Percentiles rank a stretch among this genome's conserved stretches.
These are phyloP conservation scores for Mantis religiosa DNA, from an alignment of 2,888 invertebrate genomes.

Conservation along the genomic window DNA sequence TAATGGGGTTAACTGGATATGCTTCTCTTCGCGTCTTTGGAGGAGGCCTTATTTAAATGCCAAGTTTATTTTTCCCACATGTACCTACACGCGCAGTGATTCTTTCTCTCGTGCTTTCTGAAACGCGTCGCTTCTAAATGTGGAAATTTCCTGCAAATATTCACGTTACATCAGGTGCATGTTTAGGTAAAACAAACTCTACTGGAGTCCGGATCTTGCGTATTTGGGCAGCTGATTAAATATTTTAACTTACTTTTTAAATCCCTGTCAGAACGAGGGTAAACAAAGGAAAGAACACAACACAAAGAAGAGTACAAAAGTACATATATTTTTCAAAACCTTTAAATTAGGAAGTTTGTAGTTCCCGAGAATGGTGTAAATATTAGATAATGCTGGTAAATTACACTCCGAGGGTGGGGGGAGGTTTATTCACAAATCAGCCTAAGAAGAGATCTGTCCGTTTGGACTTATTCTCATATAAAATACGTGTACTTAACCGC, in stretches of 20 bases:
- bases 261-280: not conserved
- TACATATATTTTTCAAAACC: not conserved
- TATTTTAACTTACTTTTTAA: not conserved
- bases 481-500: too few species aligned
- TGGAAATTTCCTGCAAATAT: not conserved
- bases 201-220: too few species aligned
- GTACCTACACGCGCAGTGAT: too few species aligned
- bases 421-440: not conserved
- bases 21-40: too few species aligned
- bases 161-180: not conserved
- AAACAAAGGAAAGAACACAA: not conserved
- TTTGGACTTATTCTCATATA: not conserved
- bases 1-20: too few species aligned
- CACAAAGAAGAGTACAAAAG: not conserved
- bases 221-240: not conserved
- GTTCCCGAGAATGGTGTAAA: not conserved
- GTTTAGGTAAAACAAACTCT: too few species aligned
- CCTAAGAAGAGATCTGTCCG: not conserved
- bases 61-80: too few species aligned
- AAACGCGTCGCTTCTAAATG: not conserved
- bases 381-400: not conserved
- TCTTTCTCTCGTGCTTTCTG: too few species aligned
- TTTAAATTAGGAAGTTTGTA: not conserved
- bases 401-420: not conserved
- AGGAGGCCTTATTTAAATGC: too few species aligned